These are phyloP conservation scores for Bungarus multicinctus DNA, from an alignment of 2,113 vertebrate genomes.

Conservation along the genomic window DNA sequence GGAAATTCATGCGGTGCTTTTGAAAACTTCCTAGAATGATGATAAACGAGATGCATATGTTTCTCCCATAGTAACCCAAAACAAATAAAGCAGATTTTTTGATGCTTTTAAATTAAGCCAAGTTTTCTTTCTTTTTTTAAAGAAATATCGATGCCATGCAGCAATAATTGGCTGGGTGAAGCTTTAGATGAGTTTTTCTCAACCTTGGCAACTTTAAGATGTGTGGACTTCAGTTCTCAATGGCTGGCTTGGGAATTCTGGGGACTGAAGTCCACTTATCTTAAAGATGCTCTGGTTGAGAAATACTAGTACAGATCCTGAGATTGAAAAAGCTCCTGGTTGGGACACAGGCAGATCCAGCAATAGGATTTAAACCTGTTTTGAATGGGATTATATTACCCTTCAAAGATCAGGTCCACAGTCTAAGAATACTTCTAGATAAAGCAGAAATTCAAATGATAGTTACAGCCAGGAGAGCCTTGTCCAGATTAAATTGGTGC, in stretches of 20 bases:
- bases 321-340: background rate
- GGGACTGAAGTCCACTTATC: background rate
- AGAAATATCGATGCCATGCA: background rate
- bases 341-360: background rate
- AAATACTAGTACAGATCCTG: background rate
- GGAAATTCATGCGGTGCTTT: slow-evolving; percentile 70
- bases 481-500: background rate
- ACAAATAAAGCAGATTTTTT: slow-evolving; percentile 69
- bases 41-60: slow-evolving; percentile 73
- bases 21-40: slow-evolving; percentile 72
- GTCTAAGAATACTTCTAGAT: background rate
- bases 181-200: too few species aligned
- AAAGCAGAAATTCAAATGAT: background rate
- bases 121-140: slow-evolving; percentile 29
- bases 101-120: slow-evolving; percentile 63
- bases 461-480: background rate
- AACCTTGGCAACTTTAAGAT: too few species aligned
- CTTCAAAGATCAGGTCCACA: background rate
- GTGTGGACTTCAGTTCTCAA: too few species aligned
- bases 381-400: background rate
- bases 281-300: too few species aligned
- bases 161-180: background rate
- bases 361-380: background rate
- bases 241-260: too few species aligned
- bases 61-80: slow-evolving; percentile 70